A percentile compares a stretch with the other conserved stretches of the same genome.
These are phyloP conservation scores for Andrena camellia DNA, from an alignment of 2,888 invertebrate genomes.

Conservation along the genomic window DNA sequence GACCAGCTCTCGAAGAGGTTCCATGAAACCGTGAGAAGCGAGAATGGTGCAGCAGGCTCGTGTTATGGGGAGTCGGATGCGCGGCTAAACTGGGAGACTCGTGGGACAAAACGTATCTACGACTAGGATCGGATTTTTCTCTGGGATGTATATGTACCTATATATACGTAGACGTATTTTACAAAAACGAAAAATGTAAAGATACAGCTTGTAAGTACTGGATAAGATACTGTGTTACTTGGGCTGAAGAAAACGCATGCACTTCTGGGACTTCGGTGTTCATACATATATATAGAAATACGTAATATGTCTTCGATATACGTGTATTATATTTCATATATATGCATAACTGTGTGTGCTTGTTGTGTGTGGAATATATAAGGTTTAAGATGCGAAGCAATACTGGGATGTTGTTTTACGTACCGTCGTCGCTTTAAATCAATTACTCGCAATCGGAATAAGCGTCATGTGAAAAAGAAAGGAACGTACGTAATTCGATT, in stretches of 20 bases:
- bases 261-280: conserved; percentile 62
- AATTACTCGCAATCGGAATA: conserved; percentile 48
- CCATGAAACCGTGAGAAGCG: neutral
- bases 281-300: conserved; percentile 36
- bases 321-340: conserved; percentile 47
- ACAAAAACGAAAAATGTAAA: conserved; percentile 62
- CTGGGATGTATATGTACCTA: conserved; percentile 58
- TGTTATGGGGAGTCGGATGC: neutral
- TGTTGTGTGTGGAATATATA: conserved; percentile 66
- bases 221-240: conserved; percentile 67
- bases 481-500: conserved; percentile 43
- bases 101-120: conserved; percentile 49
- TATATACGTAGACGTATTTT: conserved; percentile 43
- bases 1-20: conserved; percentile 11
- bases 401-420: conserved; percentile 81
- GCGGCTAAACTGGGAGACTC: conserved; percentile 11
- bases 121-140: conserved; percentile 55
- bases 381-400: conserved; percentile 83
- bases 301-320: conserved; percentile 10
- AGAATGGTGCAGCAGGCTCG: neutral
- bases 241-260: conserved; percentile 78
- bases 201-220: conserved; percentile 61
- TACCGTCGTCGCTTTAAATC: conserved; percentile 75
- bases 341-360: conserved; percentile 59
- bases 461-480: conserved; percentile 46